A percentile compares a stretch with the other conserved stretches of the same genome.
phyloP scores from a whole-genome alignment of 2,888 invertebrate species.

The Megastigmus dorsalis region DNA sequence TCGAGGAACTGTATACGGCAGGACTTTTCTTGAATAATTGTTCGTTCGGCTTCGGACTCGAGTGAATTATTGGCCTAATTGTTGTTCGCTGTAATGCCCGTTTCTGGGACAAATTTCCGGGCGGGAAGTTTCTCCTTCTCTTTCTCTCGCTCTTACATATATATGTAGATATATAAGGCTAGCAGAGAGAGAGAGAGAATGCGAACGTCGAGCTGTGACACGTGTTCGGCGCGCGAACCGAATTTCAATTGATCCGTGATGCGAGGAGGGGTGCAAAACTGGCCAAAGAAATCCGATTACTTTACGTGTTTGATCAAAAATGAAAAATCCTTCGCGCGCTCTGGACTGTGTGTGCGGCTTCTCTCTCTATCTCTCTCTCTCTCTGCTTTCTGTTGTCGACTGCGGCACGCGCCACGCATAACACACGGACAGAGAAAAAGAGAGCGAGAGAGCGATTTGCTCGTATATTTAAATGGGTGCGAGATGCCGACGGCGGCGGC shows the following conservation, averaged over 20 bases:
- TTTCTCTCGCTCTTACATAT: background rate
- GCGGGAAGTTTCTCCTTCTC: slow-evolving; percentile 56
- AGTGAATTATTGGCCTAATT: slow-evolving; percentile 73
- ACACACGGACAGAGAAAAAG: background rate
- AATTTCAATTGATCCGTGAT: slow-evolving; percentile 51
- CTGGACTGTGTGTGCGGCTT: no score
- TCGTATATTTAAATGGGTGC: slow-evolving; percentile 41
- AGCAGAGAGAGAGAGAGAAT: background rate
- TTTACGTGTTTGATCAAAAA: slow-evolving; percentile 38
- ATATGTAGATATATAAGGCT: no score
- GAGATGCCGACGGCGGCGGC: background rate
- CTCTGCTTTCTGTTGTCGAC: background rate
- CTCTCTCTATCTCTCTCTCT: no score
- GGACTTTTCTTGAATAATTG: slow-evolving; percentile 55
- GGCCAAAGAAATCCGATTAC: slow-evolving; percentile 52
- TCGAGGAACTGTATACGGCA: slow-evolving; percentile 11
- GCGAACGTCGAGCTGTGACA: slow-evolving; percentile 53
- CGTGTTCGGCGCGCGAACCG: slow-evolving; percentile 61
- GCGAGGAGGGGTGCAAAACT: slow-evolving; percentile 37
- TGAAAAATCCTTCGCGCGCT: slow-evolving; percentile 43
- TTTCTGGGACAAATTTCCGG: slow-evolving; percentile 66
- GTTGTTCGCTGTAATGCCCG: slow-evolving; percentile 62
- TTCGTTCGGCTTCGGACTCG: slow-evolving; percentile 9
- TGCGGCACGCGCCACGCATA: slow-evolving; percentile 20
- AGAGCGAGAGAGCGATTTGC: no score